These are phyloP conservation scores for Tretioscincus oriximinensis DNA, from an alignment of 2,113 vertebrate genomes.

Conservation along the genomic window DNA sequence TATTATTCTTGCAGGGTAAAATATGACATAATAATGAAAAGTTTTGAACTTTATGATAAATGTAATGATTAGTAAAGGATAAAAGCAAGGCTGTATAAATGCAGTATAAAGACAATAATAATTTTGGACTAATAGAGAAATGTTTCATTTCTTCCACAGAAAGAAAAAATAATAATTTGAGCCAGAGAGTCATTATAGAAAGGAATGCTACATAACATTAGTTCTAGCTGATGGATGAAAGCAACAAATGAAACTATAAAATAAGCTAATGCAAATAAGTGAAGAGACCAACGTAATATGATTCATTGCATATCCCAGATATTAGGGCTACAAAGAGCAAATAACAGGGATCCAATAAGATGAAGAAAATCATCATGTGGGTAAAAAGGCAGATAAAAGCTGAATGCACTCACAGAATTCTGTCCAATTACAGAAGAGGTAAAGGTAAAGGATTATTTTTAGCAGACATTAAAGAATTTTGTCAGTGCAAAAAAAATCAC, in stretches of 20 bases:
- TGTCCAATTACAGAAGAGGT: constrained; percentile 14
- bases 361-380: constrained; percentile 2
- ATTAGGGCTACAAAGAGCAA: not conserved
- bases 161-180: constrained; percentile 26
- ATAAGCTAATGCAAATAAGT: constrained; percentile 17
- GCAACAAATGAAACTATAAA: not conserved
- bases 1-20: constrained; percentile 35
- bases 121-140: not conserved
- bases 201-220: not conserved
- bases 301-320: constrained; percentile 6
- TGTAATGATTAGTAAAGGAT: constrained; percentile 14
- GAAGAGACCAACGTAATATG: not conserved
- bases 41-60: constrained; percentile 31
- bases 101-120: constrained; percentile 6
- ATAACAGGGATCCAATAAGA: not conserved
- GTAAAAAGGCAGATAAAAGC: not conserved
- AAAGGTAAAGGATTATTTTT: constrained; percentile 13
- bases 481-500: not conserved
- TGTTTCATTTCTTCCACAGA: constrained; percentile 25
- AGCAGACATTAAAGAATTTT: constrained; percentile 33
- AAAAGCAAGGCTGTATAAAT: not conserved
- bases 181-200: not conserved
- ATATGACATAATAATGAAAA: constrained; percentile 41
- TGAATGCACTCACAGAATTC: constrained; percentile 3
- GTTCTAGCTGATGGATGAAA: constrained; percentile 10